Evolutionary conservation across 2,113 vertebrate genomes (phyloP), one percentile per base, ranked within the genome.

Genomic region (Clupea harengus): DNA sequence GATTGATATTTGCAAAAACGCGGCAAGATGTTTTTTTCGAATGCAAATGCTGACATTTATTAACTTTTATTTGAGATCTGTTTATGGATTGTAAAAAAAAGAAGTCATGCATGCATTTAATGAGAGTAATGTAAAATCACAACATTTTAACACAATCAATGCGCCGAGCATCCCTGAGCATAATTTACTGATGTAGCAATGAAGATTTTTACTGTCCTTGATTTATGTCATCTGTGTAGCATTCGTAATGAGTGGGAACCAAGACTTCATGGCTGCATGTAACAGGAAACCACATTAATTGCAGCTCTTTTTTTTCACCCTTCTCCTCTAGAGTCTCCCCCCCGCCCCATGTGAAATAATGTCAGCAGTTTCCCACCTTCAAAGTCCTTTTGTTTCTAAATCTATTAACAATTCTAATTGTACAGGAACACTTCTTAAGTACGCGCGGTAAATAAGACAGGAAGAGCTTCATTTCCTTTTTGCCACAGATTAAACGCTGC

Each of bases 1-100:
- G 98, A 99, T 99, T 99, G 98, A 99, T 99, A 98, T 99, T 99
- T 99, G 97, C 96, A 96, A 97, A 98, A 98, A 97, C 96, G 96
- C 96, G 97, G 96, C 96, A 93, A 96, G 95, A 96, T 96, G 96
- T 91, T 91, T 97, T 97, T 90, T 90, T 96, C 96, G 96, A 98
- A 99, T 99, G 98, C 98, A 99, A 99, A 99, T 99, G 97, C 97
- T 99, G 98, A 99, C 98, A 99, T 99, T 99, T 99, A 99, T 98
- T 98, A 99, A 99, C 97, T 98, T 99, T 99, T 99, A 99, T 99
- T 99, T 96, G 95, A 95, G 96, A 98, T 98, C 95, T 98, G 97
- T 99, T 99, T 99, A 99, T 99, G 97, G 98, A 99, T 98, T 98
- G 97, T 99, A 99, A 99, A 88, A 78, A 78, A 54, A 54, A 75